These are phyloP conservation scores for Calameuta filiformis DNA, from an alignment of 2,888 invertebrate genomes.

Conservation along the genomic window DNA sequence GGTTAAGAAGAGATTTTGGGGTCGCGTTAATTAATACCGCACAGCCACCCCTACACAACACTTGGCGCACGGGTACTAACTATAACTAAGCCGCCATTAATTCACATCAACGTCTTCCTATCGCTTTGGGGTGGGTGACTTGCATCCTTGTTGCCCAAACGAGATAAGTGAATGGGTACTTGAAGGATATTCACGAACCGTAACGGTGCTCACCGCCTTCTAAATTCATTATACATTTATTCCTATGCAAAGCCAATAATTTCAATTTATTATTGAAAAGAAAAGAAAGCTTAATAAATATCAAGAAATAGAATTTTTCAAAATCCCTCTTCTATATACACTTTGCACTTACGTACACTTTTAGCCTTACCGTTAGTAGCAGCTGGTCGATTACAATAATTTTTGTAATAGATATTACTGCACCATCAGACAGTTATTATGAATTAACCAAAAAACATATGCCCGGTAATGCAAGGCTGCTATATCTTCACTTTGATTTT, in stretches of 20 bases:
- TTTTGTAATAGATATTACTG: neutral
- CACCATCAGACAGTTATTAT: neutral
- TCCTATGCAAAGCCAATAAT: neutral
- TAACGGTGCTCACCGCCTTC: neutral
- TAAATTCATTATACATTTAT: neutral
- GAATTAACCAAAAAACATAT: neutral
- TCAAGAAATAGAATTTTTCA: neutral
- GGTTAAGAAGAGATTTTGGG: conserved; percentile 63
- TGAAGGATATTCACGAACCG: neutral
- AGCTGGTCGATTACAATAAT: neutral
- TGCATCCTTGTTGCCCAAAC: conserved; percentile 58
- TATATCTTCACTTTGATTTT: neutral
- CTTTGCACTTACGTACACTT: neutral
- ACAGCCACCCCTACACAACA: conserved; percentile 27
- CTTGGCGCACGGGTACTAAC: conserved; percentile 39
- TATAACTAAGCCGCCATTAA: conserved; percentile 64
- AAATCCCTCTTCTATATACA: neutral
- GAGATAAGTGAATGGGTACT: conserved; percentile 47
- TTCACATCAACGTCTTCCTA: conserved; percentile 66
- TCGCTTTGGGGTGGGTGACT: conserved; percentile 55
- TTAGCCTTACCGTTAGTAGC: neutral
- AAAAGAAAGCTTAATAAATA: neutral
- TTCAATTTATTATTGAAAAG: neutral
- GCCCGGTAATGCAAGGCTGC: neutral
- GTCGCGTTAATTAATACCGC: conserved; percentile 62